Conservation (phyloP, 2,113 vertebrate species). For the Pelusios castaneus region DNA sequence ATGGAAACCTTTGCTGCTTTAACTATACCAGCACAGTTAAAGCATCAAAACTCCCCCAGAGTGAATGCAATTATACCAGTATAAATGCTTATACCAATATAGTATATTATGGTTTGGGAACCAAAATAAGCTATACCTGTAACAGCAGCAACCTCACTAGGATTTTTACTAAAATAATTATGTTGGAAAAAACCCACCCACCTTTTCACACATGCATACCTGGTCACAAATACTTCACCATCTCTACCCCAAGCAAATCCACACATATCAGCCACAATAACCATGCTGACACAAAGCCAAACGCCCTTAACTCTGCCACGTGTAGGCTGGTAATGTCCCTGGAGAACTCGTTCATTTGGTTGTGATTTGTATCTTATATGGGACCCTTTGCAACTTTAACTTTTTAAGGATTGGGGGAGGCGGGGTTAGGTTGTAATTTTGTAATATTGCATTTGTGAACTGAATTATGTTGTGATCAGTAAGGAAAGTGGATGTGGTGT, state of each 20-base stretch:
- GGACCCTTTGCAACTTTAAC: not conserved
- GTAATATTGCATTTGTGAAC: not conserved
- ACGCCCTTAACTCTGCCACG: not conserved
- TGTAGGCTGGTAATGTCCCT: not conserved
- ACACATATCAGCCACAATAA: not conserved
- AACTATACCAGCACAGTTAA: not conserved
- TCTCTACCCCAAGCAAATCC: not conserved
- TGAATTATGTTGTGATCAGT: not conserved
- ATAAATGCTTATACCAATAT: not conserved
- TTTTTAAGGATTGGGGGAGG: not conserved
- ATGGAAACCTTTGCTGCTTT: not conserved
- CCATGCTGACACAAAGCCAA: not conserved
- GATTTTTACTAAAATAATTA: not conserved
- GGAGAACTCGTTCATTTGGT: not conserved
- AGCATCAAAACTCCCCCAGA: not conserved
- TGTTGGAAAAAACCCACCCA: not conserved
- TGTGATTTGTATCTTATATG: not conserved
- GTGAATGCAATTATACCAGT: not conserved
- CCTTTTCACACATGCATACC: not conserved
- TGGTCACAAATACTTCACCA: not conserved
- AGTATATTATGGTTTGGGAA: not conserved
- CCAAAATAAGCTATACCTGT: not conserved
- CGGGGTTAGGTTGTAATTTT: not conserved
- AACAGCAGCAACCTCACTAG: not conserved
- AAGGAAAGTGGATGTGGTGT: not conserved